Evolutionary conservation across 1,140 invertebrate species (phyloP), one percentile per base, ranked within the genome.

Genomic region (Nixonia krombeini): DNA sequence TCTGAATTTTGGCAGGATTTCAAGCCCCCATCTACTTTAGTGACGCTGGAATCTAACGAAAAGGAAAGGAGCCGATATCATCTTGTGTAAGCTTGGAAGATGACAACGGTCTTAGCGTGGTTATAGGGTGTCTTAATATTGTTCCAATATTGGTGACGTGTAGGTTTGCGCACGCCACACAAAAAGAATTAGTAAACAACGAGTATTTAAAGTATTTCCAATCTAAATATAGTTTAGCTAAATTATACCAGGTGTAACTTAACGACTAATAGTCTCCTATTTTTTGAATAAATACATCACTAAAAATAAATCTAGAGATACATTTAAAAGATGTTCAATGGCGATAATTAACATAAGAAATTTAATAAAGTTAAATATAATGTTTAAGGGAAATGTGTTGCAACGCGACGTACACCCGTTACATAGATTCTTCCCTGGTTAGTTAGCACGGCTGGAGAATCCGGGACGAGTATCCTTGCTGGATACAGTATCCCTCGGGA

Each of bases 401-500:
- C 18, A 55, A 68, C 58, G 67, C 16, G 31, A 2, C 8, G 33
- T 31, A 63, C 79, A 83, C 81, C 78, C 79, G 79, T 75, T 80
- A 79, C 69, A 72, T 79, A 61, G 29, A 78, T 79, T 74, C 73
- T 76, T 74, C 70, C 75, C 70, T 68, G 78, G 79, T 81, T 84
- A 81, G 82, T 84, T 84, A 83, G 80, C 75, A 74, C 70, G 71
- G 75, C 75, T 75, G 52, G 75, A 73, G 76, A 72, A 76, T 82
- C 73, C 74, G 73, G 71, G 72, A 70, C 63, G 62, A 67, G 68
- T 70, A 73, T 81, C 73, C 77, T 73, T 65, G 72, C 50, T 59
- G 75, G 74, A 80, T 81, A 78, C 79, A 80, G 76, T 80, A 82
- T 81, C 78, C 76, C 72, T 79, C 66, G 74, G 70, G 76, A 81